Evolutionary conservation across 2,888 invertebrate genomes (phyloP).

Genomic region (Schizaphis graminum): DNA sequence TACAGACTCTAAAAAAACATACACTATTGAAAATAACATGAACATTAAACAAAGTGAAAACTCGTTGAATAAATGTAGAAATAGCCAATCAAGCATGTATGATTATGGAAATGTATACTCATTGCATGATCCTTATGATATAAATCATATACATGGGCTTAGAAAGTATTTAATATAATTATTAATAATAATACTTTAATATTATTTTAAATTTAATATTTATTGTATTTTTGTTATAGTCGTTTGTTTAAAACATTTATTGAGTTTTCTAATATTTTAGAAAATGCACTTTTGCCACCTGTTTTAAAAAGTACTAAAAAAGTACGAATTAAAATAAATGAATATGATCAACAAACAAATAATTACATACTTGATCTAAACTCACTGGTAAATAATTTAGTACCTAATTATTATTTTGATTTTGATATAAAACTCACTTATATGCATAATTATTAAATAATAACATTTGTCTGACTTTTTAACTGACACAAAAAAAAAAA

Average conservation of each 20-base stretch:
- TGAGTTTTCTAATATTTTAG: slow-evolving; percentile 33
- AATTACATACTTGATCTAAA: slow-evolving; percentile 29
- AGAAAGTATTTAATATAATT: slow-evolving; percentile 45
- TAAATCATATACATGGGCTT: slow-evolving; percentile 46
- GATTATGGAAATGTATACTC: neutral
- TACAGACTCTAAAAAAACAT: neutral
- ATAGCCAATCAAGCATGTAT: neutral
- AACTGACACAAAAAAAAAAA: neutral
- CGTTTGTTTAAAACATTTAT: slow-evolving; percentile 53
- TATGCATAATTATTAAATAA: neutral
- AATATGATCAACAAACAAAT: slow-evolving; percentile 33
- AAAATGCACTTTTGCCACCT: slow-evolving; percentile 43
- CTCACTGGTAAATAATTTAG: slow-evolving; percentile 41
- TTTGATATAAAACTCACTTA: neutral
- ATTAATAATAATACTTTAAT: neutral
- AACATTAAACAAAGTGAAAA: slow-evolving; percentile 16
- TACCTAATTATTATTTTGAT: neutral
- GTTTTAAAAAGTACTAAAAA: slow-evolving; percentile 49
- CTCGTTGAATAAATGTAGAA: neutral
- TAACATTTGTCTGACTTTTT: neutral
- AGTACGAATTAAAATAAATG: slow-evolving; percentile 49
- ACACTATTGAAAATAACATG: neutral
- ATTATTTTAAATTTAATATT: neutral
- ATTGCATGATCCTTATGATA: slow-evolving; percentile 37
- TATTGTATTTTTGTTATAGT: slow-evolving; percentile 38